Percentiles rank a stretch among this genome's conserved stretches.
These are phyloP conservation scores for Caenorhabditis inopinata DNA, from an alignment of 1,140 invertebrate species.

Conservation along the genomic window DNA sequence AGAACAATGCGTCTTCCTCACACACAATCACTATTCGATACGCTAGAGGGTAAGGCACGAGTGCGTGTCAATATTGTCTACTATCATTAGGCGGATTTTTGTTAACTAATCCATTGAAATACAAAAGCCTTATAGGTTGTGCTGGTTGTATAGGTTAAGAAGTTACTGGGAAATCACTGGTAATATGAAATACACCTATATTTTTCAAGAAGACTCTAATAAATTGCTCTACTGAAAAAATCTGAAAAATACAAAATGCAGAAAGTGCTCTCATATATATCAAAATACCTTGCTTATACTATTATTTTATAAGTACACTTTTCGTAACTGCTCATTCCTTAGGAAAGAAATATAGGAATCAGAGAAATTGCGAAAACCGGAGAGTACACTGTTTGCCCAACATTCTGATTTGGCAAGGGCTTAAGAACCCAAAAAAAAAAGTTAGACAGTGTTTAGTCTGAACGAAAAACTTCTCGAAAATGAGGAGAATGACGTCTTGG, in stretches of 20 bases:
- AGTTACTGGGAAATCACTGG: no score
- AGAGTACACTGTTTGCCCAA: slow-evolving; percentile 8
- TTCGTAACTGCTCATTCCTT: not conserved
- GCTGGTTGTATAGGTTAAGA: no score
- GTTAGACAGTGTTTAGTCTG: not conserved
- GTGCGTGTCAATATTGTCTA: slow-evolving; percentile 19
- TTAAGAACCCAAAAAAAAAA: not conserved
- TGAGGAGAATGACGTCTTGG: not conserved
- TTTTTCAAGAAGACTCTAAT: no score
- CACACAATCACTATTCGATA: slow-evolving; percentile 19
- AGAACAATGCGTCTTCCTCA: slow-evolving; percentile 17
- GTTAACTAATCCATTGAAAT: no score
- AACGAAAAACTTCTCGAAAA: not conserved
- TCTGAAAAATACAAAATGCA: no score
- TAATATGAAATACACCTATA: no score
- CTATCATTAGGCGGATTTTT: not conserved
- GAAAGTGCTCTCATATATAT: no score
- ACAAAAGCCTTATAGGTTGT: no score
- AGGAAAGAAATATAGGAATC: not conserved
- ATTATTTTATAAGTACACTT: no score
- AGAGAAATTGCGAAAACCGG: not conserved
- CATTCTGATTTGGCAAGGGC: slow-evolving; percentile 6
- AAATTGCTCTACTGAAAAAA: no score
- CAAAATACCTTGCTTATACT: no score
- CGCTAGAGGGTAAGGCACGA: not conserved